Evolutionary conservation across 2,113 vertebrate species (phyloP).

Genomic region (Brachionichthys hirsutus): DNA sequence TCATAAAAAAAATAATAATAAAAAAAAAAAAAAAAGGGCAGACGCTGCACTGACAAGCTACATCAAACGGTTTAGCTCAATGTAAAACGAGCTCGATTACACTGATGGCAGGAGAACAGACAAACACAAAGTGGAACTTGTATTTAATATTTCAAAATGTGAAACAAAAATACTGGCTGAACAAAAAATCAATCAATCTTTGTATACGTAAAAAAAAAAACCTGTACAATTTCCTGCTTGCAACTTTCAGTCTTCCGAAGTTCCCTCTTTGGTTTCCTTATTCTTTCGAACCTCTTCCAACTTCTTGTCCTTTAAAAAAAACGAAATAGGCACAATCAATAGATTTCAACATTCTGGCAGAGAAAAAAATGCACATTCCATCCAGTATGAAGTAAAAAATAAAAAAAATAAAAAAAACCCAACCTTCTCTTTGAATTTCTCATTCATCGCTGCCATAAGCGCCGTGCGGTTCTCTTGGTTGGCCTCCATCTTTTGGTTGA

Average conservation of each 20-base stretch:
- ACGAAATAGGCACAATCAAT: background rate
- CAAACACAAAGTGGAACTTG: slow-evolving; percentile 71
- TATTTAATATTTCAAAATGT: slow-evolving; percentile 74
- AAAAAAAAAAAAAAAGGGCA: slow-evolving; percentile 54
- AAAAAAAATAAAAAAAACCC: too few species aligned
- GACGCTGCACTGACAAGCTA: slow-evolving; percentile 65
- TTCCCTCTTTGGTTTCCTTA: slow-evolving; percentile 92
- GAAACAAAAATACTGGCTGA: slow-evolving; percentile 76
- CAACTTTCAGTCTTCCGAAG: slow-evolving; percentile 79
- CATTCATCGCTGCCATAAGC: slow-evolving; percentile 92
- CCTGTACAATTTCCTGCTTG: slow-evolving; percentile 70
- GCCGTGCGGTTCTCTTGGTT: slow-evolving; percentile 97
- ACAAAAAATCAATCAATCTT: slow-evolving; percentile 83
- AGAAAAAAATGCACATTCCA: background rate
- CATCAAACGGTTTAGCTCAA: slow-evolving; percentile 79
- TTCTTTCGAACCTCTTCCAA: slow-evolving; percentile 95
- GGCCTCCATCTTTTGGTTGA: slow-evolving; percentile 97
- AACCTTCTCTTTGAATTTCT: slow-evolving; percentile 97
- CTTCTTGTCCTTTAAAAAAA: slow-evolving; percentile 87
- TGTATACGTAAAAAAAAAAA: slow-evolving; percentile 86
- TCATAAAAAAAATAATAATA: too few species aligned
- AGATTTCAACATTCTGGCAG: background rate
- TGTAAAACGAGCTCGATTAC: slow-evolving; percentile 82
- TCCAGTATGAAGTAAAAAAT: background rate
- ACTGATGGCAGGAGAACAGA: slow-evolving; percentile 73